A percentile compares a stretch with the other conserved stretches of the same genome.
Evolutionary conservation across 2,888 invertebrate genomes (phyloP).

Genomic region (Acrobasis consociella): DNA sequence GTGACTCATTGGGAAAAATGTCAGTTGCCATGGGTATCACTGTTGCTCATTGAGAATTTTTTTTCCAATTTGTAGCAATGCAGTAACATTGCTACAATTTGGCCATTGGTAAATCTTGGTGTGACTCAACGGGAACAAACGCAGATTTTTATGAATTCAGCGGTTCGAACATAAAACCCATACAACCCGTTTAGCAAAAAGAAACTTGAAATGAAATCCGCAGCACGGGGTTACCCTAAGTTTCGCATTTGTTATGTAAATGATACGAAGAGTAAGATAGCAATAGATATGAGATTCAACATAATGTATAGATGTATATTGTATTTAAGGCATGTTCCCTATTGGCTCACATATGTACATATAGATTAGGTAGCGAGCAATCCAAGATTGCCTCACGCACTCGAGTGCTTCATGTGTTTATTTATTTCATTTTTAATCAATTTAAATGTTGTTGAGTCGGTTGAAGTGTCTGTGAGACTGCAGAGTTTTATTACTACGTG

Average conservation of each 20-base stretch:
- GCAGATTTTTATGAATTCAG: too few species aligned
- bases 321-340: conserved; percentile 47
- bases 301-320: conserved; percentile 62
- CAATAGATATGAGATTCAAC: conserved; percentile 44
- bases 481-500: conserved; percentile 41
- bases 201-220: too few species aligned
- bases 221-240: too few species aligned
- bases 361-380: conserved; percentile 59
- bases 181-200: too few species aligned
- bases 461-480: conserved; percentile 58
- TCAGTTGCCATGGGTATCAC: too few species aligned
- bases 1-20: too few species aligned
- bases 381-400: conserved; percentile 56
- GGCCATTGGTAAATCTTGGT: too few species aligned
- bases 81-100: too few species aligned
- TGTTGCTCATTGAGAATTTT: too few species aligned
- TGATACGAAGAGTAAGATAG: conserved; percentile 39
- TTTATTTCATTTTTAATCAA: conserved; percentile 57
- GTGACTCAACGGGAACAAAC: too few species aligned
- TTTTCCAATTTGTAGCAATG: too few species aligned
- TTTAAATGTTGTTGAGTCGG: conserved; percentile 57
- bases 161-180: too few species aligned
- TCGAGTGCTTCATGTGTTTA: conserved; percentile 50
- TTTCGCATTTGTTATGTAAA: conserved; percentile 47
- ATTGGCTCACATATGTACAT: conserved; percentile 68